A percentile compares a stretch with the other conserved stretches of the same genome.
Evolutionary conservation across 1,140 invertebrate species (phyloP).

Genomic region (Trissolcus basalis): DNA sequence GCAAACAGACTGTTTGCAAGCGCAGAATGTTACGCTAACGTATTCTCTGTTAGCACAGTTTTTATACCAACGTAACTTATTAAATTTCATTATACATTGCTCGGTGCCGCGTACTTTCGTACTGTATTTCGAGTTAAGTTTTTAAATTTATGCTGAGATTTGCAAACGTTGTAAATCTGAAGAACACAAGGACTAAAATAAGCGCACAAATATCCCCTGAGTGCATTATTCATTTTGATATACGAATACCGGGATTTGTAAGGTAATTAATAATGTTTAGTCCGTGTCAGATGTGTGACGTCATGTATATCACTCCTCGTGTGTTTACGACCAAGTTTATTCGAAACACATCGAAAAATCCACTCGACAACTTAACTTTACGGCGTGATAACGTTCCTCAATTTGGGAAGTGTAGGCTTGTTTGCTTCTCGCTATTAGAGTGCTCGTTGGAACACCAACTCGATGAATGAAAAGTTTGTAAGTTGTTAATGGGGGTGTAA

Average conservation of each 20-base stretch:
- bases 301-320: slow-evolving; percentile 19
- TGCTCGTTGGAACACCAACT: too few species aligned
- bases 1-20: slow-evolving; percentile 23
- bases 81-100: slow-evolving; percentile 33
- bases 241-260: slow-evolving; percentile 26
- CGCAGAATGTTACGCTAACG: slow-evolving; percentile 4
- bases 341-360: slow-evolving; percentile 32
- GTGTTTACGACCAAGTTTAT: slow-evolving; percentile 29
- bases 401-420: slow-evolving; percentile 8
- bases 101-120: background rate
- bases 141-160: slow-evolving; percentile 26
- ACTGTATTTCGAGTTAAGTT: slow-evolving; percentile 13
- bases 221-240: slow-evolving; percentile 26
- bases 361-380: slow-evolving; percentile 39
- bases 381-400: slow-evolving; percentile 36
- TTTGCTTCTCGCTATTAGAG: too few species aligned
- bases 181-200: slow-evolving; percentile 34
- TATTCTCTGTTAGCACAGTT: slow-evolving; percentile 17
- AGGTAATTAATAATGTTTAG: slow-evolving; percentile 41
- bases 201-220: slow-evolving; percentile 7
- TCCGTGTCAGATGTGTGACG: slow-evolving; percentile 10
- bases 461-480: too few species aligned
- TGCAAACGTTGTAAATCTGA: slow-evolving; percentile 13
- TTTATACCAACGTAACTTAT: slow-evolving; percentile 36
- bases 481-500: too few species aligned